Base-by-base conservation (phyloP, 2,888 invertebrate genomes). In the Clivina fossor region DNA sequence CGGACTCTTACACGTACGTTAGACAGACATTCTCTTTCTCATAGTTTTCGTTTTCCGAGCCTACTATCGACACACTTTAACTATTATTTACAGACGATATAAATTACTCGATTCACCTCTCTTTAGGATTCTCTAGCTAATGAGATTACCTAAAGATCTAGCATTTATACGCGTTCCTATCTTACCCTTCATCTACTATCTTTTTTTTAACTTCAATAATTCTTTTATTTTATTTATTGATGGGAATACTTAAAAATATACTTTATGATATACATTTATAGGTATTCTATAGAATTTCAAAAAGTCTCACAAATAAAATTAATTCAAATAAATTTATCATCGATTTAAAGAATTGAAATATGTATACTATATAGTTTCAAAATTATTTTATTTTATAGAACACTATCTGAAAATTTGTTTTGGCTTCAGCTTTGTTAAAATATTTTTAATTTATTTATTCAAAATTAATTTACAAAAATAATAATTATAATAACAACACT, bases 1-100 rank as follows among this genome's bases (percentile, higher is more conserved):
- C 33, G 15, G 16, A 33, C 33, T 13, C 16, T 11, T 15, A 32
- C 9, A 15, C 15, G 4, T 11, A 13, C 15, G 9, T 32, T 32
- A 4, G 13, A 13, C 16, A 33, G 13, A 13, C 16, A 2, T 33
- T 33, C 33, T 11, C 33, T 15, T 33, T 15, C 9, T 15, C 32
- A 32, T 11, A 20, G 19, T 19, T 40, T 20, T 22, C 19, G 19
- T 40, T 19, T 40, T 22, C 16, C 11, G 22, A n/a, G 20, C 19
- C 19, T 20, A 16, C 40, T 40, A 40, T 40, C 16, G 20, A 40
- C 40, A 40, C 40, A 40, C 16, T 40, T 40, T 30, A 11, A 30
- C 9, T n/a, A 9, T 30, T 33, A 33, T 33, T 33, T 33, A 33
- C 33, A 13, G 33, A 4, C 33, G 2, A 3, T 16, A 33, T 33